Evolutionary conservation across 2,113 vertebrate genomes (phyloP), one percentile per base, ranked within the genome.

Genomic region (Otus sunia): DNA sequence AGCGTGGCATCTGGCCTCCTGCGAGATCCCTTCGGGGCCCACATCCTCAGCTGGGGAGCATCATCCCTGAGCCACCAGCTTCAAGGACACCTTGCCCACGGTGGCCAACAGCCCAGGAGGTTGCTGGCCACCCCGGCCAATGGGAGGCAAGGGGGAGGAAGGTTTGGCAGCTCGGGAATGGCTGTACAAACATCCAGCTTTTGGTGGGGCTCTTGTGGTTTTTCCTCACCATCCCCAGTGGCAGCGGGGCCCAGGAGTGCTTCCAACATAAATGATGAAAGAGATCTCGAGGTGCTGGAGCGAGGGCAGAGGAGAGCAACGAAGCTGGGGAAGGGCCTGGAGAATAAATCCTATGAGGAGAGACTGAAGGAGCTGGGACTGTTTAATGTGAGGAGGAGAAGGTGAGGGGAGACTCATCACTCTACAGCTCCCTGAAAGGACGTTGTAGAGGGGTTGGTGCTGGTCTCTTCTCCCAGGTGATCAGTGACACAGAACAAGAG

Each of bases 21-120:
- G 41, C 0, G 0, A 55, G 50, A 78, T 30, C 22, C 58, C 47
- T 74, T 89, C 0, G 0, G 45, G 23, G 39, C 34, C 17, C 69
- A 49, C 2, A 0, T 47, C 64, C 63, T 72, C 89, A 68, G 43
- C 64, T 3, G 9, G 32, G 30, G 23, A 63, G 21, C 43, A 34
- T 12, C 43, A 68, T 15, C 7, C 11, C 45, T 2, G 1, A 58
- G 19, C 26, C 76, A 36, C 25, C 7, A 3, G 43, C 41, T 87
- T 72, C 77, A 68, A 43, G 60, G 68, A 47, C 4, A 15, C 3
- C 1, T 5, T 2, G 19, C 32, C 29, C 2, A 3, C 37, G 10
- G 20, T 0, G 0, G 25, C 25, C 7, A 3, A 45, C 18, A 66
- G 59, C 41, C 72, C 36, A 52, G 20, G 41, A 69, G 25, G 47